Conservation (phyloP, 2,888 invertebrate genomes). For the Cecidostiba fungosa region DNA sequence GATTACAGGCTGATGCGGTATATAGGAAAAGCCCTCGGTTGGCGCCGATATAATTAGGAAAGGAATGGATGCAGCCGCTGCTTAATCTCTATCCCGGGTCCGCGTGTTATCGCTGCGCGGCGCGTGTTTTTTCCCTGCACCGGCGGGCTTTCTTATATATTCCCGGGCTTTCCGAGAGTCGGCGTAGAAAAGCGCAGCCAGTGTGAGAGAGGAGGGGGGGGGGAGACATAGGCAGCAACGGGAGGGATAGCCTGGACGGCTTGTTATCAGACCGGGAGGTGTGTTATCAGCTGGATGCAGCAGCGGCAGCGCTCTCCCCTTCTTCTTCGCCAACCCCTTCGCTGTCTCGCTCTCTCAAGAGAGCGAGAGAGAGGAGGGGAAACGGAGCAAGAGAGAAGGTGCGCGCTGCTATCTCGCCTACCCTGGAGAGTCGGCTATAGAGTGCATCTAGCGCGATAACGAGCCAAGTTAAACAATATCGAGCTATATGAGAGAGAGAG, state of each 20-base stretch:
- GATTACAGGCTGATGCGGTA: conserved; percentile 16
- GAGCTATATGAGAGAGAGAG: conserved; percentile 76
- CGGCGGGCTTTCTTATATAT: conserved; percentile 24
- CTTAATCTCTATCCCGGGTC: conserved; percentile 35
- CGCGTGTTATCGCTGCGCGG: conserved; percentile 33
- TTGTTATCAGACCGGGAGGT: conserved; percentile 77
- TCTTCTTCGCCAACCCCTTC: conserved; percentile 65
- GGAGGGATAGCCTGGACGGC: conserved; percentile 76
- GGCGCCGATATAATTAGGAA: conserved; percentile 59
- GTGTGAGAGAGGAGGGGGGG: conserved; percentile 20
- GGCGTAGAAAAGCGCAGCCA: conserved; percentile 57
- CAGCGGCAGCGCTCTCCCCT: conserved; percentile 67
- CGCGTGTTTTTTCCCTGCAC: neutral
- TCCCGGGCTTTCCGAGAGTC: conserved; percentile 31
- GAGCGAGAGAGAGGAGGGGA: neutral
- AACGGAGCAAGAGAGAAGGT: conserved; percentile 37
- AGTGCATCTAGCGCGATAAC: conserved; percentile 80
- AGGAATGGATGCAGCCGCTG: conserved; percentile 14
- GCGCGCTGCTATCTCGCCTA: conserved; percentile 71
- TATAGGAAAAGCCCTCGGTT: conserved; percentile 28
- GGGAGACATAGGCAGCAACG: conserved; percentile 11
- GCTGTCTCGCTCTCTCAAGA: conserved; percentile 54
- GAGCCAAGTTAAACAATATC: conserved; percentile 80
- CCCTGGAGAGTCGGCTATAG: conserved; percentile 78
- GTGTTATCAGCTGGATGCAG: conserved; percentile 79